Base-by-base conservation (phyloP, 2,113 vertebrate species). In the Carollia perspicillata region DNA sequence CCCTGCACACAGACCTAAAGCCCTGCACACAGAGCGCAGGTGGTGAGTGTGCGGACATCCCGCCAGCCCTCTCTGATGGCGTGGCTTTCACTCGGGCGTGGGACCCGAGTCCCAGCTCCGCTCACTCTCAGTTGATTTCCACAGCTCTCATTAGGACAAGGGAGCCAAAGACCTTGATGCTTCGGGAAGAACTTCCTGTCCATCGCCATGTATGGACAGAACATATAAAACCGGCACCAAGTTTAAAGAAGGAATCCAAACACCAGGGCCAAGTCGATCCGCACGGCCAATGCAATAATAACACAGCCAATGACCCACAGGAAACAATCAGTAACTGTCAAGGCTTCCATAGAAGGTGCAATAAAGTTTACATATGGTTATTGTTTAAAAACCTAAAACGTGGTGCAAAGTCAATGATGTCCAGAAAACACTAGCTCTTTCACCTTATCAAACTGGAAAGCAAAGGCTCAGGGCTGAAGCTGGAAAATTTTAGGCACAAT, bases 351-450 rank as follows among this genome's bases (percentile, higher is more conserved):
- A 86, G 58, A 55, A 71, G 84, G 26, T 16, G 8, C 35, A 68
- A 92, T 68, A 65, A 84, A 95, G 55, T 63, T 79, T 72, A 44
- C 8, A 3, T 35, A 26, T 42, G 37, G n/a, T 6, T 85, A 35
- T 60, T 37, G n/a, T 16, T 85, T 51, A 40, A 20, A 51, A 33
- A 47, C 37, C 47, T 40, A 66, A 78, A 53, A n/a, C 8, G 33
- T 33, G 16, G 44, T 18, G 11, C 87, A 81, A 26, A 28, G 53
- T 68, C 78, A 83, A 20, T 1, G 26, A 35, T 28, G 30, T 37
- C 35, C 89, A 87, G 44, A 94, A 95, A 93, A 69, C 12, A 23
- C 35, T 37, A 40, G 35, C 33, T 89, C 42, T 88, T 80, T 84
- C 68, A 28, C 47, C 53, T 60, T 77, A 74, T 18, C 53, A 53